Conservation (phyloP, 2,888 invertebrate genomes). For the Chymomyza fuscimana region DNA sequence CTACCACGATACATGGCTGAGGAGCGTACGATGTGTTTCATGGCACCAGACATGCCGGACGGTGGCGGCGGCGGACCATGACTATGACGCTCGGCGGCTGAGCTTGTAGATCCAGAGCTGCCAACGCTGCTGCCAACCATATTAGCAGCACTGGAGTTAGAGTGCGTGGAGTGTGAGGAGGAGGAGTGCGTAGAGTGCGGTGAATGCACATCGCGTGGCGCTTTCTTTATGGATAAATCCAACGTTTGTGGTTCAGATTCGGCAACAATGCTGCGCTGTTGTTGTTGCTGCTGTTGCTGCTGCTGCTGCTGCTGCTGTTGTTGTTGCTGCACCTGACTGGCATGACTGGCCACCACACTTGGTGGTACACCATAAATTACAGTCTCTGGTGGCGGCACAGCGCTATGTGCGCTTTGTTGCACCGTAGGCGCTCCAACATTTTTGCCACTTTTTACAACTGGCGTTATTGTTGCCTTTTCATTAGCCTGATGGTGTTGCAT, state of each 20-base stretch:
- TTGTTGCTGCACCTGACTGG: background rate
- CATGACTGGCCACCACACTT: slow-evolving; percentile 45
- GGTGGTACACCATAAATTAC: slow-evolving; percentile 71
- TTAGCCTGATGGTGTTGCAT: slow-evolving; percentile 72
- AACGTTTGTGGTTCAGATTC: slow-evolving; percentile 85
- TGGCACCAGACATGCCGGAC: slow-evolving; percentile 33
- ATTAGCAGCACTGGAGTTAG: slow-evolving; percentile 54
- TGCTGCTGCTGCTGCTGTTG: slow-evolving; percentile 18
- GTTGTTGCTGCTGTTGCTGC: slow-evolving; percentile 80
- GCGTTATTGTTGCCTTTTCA: slow-evolving; percentile 86
- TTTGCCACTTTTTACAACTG: slow-evolving; percentile 77
- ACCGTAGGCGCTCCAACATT: slow-evolving; percentile 38
- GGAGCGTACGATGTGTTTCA: slow-evolving; percentile 74
- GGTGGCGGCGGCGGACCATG: slow-evolving; percentile 46
- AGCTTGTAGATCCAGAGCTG: slow-evolving; percentile 37
- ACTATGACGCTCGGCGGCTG: slow-evolving; percentile 9
- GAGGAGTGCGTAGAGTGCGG: slow-evolving; percentile 65
- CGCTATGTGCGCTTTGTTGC: slow-evolving; percentile 25
- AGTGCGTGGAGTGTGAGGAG: background rate
- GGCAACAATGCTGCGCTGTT: slow-evolving; percentile 77
- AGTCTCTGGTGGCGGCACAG: slow-evolving; percentile 65
- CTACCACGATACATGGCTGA: slow-evolving; percentile 68
- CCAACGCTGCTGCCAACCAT: slow-evolving; percentile 43
- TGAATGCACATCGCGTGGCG: slow-evolving; percentile 80
- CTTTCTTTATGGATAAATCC: slow-evolving; percentile 89